Base-by-base conservation (phyloP, 2,888 invertebrate species). In the Drosophila lacicola region DNA sequence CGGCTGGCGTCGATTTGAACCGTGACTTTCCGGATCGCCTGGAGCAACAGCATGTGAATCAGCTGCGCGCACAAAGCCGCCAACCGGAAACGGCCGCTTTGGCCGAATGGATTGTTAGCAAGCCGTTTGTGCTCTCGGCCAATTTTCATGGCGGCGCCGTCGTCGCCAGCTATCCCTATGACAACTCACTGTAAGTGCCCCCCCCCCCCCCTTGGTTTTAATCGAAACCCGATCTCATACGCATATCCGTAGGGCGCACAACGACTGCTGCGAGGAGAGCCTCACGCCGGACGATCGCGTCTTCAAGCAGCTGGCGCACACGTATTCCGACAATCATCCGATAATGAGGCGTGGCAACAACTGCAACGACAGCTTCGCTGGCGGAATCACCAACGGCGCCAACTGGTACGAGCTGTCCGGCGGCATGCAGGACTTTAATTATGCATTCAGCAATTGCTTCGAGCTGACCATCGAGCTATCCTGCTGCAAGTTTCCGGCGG, bases 341-440 rank as follows among this genome's bases (percentile, higher is more conserved):
- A 93, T 94, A 3, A 98, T 98, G 98, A 93, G 93, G 65, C 92
- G 92, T 9, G 97, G 97, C 0, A 93, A 95, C 75, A 95, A 95
- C 8, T 97, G 96, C 90, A 94, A 94, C 29, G 97, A 97, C 76
- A 93, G 94, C 77, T 98, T 98, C 89, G 90, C 93, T 2, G 93
- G 95, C 36, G 98, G 98, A 33, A 95, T 98, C 75, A 98, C 97
- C 4, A 99, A 98, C 90, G 98, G 98, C 10, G 98, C 98, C 4
- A 93, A 94, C 80, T 98, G 98, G 98, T 98, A 98, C 92, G 95
- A 95, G 90, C 95, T 98, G 0, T 93, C 94, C 93, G 98, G 98
- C 89, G 99, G 99, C 45, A 99, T 99, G 99, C 97, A 97, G 93
- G 99, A 99, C 93, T 99, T 97, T 93, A 99, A 99, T 93, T 99